These are phyloP conservation scores for Probosciger aterrimus DNA, from an alignment of 2,113 vertebrate species.

Conservation along the genomic window DNA sequence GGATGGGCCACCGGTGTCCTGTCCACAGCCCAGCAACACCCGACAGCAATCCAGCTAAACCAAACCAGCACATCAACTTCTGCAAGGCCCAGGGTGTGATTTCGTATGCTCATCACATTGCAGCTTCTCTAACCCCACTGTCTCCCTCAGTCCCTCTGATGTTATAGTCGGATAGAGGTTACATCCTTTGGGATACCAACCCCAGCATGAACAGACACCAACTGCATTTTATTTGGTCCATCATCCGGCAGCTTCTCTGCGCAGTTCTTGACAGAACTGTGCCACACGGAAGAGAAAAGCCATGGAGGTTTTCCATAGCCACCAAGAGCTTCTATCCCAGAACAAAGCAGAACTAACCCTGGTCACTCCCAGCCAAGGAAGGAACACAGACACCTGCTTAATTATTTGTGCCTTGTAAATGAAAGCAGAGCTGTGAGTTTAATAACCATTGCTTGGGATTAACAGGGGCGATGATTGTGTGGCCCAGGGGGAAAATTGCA, in stretches of 20 bases:
- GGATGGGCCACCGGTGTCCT: rapidly evolving
- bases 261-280: background rate
- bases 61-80: background rate
- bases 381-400: conserved; percentile 46
- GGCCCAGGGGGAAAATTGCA: conserved; percentile 55
- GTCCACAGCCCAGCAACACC: rapidly evolving
- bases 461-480: conserved; percentile 62
- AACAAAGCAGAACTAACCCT: background rate
- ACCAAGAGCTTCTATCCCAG: background rate
- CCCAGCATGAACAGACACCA: background rate
- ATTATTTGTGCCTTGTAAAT: conserved; percentile 60
- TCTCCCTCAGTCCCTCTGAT: conserved; percentile 9
- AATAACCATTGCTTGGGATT: conserved; percentile 62
- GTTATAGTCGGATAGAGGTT: background rate
- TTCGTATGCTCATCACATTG: background rate
- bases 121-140: background rate
- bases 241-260: background rate
- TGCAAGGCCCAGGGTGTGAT: background rate
- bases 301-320: background rate
- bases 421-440: conserved; percentile 32
- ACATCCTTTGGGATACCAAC: background rate
- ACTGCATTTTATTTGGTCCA: background rate
- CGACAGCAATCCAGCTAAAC: rapidly evolving
- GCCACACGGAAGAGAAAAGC: background rate
- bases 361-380: background rate